Base-by-base conservation (phyloP, 2,113 vertebrate species). In the Oncorhynchus kisutch region DNA sequence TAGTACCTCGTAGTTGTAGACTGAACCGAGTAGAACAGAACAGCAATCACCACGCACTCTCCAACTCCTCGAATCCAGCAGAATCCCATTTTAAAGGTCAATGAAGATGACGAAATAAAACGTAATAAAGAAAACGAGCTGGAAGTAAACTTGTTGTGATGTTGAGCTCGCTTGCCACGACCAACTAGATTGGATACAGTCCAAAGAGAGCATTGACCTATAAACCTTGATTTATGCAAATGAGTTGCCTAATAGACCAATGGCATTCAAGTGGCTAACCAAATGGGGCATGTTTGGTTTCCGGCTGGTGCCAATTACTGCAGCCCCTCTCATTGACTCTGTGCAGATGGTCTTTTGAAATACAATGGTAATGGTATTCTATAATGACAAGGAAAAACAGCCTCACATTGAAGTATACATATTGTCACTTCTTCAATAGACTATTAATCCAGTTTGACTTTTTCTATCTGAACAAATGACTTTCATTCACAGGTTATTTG, bases 201-300 rank as follows among this genome's bases (percentile, higher is more conserved):
- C 49, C 74, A 75, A 67, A 48, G 74, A 34, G 8, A 31, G 13
- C 29, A 20, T 20, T 78, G 60, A 81, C 59, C 81, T 92, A 76
- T 93, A 91, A 88, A 57, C 71, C 72, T 81, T 49, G 5, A 39
- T 70, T 24, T 87, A 94, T 94, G 92, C 86, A 87, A 90, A 91
- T 92, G 5, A 12, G 14, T 86, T 76, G 70, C 1, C 78, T 79
- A 67, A 5, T 74, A 79, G 79, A 91, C 93, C 93, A 94, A 93
- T 94, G 83, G 86, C 82, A 77, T 84, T 73, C 12, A 49, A 75
- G 72, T 24, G 67, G 67, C 25, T 27, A 73, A 78, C 79, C 93
- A 92, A 91, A 93, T 74, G 91, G 87, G 74, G 57, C 31, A 75
- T 73, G 77, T 90, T 85, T 92, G 88, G 59, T 73, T 68, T 29